Conservation (phyloP, 2,113 vertebrate species). For the Saccopteryx bilineata region DNA sequence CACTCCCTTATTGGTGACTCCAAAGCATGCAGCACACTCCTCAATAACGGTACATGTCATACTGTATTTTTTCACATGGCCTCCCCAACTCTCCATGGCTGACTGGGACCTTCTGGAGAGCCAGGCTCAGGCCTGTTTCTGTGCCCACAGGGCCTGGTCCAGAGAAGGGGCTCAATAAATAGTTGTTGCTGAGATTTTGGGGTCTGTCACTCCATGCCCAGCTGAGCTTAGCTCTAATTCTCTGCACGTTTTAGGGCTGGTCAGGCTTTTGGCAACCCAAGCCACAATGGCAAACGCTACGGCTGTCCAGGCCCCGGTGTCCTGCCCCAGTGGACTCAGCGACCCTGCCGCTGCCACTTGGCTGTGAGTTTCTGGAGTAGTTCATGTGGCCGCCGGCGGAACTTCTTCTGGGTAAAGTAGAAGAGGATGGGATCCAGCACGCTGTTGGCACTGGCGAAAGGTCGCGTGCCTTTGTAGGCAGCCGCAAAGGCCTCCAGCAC, state of each 20-base stretch:
- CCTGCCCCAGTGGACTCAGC: slow-evolving; percentile 35
- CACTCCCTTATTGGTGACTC: neutral
- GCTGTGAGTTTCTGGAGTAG: slow-evolving; percentile 91
- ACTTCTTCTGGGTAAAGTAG: slow-evolving; percentile 96
- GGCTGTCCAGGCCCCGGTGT: neutral
- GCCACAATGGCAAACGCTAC: neutral
- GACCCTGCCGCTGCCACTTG: slow-evolving; percentile 83
- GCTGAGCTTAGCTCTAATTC: slow-evolving; percentile 12
- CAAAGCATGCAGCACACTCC: neutral
- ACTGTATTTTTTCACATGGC: neutral
- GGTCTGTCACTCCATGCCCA: neutral
- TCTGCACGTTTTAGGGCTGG: neutral
- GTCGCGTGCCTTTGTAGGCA: slow-evolving; percentile 95
- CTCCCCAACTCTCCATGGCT: neutral
- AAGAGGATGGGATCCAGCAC: slow-evolving; percentile 98
- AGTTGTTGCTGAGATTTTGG: neutral
- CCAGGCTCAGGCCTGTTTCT: neutral
- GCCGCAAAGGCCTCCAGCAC: slow-evolving; percentile 92
- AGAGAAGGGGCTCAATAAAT: slow-evolving; percentile 29
- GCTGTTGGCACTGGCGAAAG: slow-evolving; percentile 98
- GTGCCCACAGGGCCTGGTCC: neutral
- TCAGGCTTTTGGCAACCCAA: neutral
- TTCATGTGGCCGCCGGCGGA: slow-evolving; percentile 89
- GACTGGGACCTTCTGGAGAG: neutral
- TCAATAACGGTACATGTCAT: neutral